phyloP scores from a whole-genome alignment of 1,140 invertebrate species.

The Drosophila rhopaloa region DNA sequence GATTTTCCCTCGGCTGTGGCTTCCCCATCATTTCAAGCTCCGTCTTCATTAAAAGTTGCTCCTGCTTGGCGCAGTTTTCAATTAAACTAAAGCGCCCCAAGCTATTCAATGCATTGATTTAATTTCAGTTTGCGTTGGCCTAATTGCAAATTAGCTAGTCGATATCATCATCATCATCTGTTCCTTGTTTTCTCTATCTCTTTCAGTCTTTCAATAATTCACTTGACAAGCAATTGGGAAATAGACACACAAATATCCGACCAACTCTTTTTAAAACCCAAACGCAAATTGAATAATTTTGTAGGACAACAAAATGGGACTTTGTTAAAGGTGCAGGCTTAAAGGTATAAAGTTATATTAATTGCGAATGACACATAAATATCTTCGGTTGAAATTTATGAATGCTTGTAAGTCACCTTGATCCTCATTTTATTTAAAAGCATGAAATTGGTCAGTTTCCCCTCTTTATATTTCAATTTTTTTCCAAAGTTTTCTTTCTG shows the following conservation, averaged over 20 bases:
- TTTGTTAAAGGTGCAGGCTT: no score
- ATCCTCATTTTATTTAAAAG: no score
- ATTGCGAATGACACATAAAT: no score
- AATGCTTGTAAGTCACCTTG: no score
- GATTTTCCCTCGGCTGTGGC: constrained; percentile 7
- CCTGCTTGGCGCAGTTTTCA: constrained; percentile 64
- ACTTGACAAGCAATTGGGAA: constrained; percentile 70
- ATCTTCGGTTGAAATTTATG: no score
- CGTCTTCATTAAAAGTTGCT: constrained; percentile 75
- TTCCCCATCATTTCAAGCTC: constrained; percentile 15
- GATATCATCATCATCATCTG: constrained; percentile 1
- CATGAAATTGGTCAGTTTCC: no score
- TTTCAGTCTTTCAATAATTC: constrained; percentile 2
- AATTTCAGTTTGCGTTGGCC: constrained; percentile 58
- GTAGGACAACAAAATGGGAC: no score
- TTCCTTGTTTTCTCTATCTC: neutral
- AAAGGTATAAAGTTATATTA: no score
- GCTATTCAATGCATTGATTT: constrained; percentile 72
- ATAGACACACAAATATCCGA: constrained; percentile 56
- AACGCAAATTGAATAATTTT: constrained; percentile 26
- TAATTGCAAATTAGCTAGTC: constrained; percentile 72
- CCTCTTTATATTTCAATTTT: no score
- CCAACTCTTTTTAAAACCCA: constrained; percentile 52
- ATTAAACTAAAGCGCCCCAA: constrained; percentile 59
- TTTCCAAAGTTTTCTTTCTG: no score